Base-by-base conservation (phyloP, 2,888 invertebrate species). In the Lasioglossum vierecki region DNA sequence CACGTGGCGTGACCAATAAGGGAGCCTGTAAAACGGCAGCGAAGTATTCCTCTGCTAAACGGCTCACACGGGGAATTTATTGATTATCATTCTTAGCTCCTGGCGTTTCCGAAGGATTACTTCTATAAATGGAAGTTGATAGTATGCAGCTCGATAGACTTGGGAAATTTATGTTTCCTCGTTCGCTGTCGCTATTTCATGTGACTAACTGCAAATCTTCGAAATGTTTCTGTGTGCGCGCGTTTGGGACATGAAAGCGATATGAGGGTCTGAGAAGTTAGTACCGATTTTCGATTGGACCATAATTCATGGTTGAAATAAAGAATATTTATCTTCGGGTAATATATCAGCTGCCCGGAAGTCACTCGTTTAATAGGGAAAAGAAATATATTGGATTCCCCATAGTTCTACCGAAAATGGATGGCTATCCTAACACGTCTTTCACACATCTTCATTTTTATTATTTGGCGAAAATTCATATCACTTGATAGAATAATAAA, bases 11-110 rank as follows among this genome's bases (percentile, higher is more conserved):
- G 82, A 39, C 66, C 79, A 75, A 79, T 79, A 82, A 75, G 66
- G 39, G 15, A 68, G 53, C 41, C 11, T 53, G 49, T 75, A 53
- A 78, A 84, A 82, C 60, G 68, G n/a, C 5, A 70, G 84, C 30
- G 41, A 82, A 44, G 72, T 75, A 78, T 82, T 63, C 83, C 70
- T 35, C 60, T n/a, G 11, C 35, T 63, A 77, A 79, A 71, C 78
- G 83, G 53, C 76, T 57, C 76, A 49, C 77, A 35, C 60, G 18
- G 35, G 26, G 74, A 84, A 79, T 84, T 84, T 84, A 84, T 84
- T 35, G 84, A 84, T 82, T 81, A 83, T 83, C 83, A 66, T 57
- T 76, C 71, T 53, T 46, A 76, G 72, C 72, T 53, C 49, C 39
- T 26, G 44, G 46, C 71, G 76, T 83, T 76, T 57, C 44, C 44